Base-by-base conservation (phyloP, 2,888 invertebrate genomes). In the Apodemia zela region DNA sequence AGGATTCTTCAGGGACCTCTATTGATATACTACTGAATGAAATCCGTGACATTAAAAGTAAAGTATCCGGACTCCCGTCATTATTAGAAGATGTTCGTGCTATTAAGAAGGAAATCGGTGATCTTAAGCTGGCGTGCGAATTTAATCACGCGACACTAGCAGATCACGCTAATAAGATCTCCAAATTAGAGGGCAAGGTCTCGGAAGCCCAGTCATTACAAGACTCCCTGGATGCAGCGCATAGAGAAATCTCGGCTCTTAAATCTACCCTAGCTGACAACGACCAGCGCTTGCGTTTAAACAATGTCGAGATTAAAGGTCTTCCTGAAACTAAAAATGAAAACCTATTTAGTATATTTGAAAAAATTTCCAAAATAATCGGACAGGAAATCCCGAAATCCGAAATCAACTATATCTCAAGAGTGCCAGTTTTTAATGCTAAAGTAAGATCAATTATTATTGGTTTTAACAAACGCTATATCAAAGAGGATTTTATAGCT, bases 1-100 rank as follows among this genome's bases (percentile, higher is more conserved):
- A 51, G 11, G 51, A 51, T 21, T 51, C 51, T 11, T 21, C 51
- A 51, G 51, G 51, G 10, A 51, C 51, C 11, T 21, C 51, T 10
- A 49, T 51, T 5, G 11, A 21, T 21, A 21, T 4, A 21, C 21
- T 51, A 51, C 21, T 51, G 21, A 11, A 21, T 11, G 51, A 51
- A 51, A 21, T 51, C 51, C 51, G 51, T 21, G 51, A 51, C 51
- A 21, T 51, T 18, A 49, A 49, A 49, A 49, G 49, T 49, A 49
- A 49, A 18, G 49, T 49, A 49, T 49, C 49, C 18, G 18, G 49
- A 17, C 49, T 49, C 11, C 49, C 17, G 18, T 49, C 49, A 49
- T 49, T 49, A 18, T 18, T 17, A 47, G 8, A 47, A 49, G 18
- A 49, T 10, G 49, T 49, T 18, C 18, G 49, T 8, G 18, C 18